Evolutionary conservation across 2,113 vertebrate species (phyloP), one percentile per base, ranked within the genome.

Genomic region (Scortum barcoo): DNA sequence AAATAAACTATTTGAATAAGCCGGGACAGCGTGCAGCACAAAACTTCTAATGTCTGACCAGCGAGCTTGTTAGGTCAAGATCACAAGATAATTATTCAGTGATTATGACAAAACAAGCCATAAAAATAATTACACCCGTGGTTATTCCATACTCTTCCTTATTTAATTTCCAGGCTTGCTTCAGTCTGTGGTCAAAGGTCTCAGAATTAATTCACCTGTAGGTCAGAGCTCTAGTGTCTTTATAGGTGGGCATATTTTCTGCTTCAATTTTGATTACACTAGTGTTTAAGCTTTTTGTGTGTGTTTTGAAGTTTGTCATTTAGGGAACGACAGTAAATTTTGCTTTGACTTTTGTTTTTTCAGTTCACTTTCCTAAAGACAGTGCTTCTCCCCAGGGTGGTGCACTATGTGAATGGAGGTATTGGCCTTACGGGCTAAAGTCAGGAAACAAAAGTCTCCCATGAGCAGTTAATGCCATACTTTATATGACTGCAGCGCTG

Each of bases 41-140:
- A 81, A 63, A 58, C 24, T 17, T 77, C 6, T 26, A 38, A 80
- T 19, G 26, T 57, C 20, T 20, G 7, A 66, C 30, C 10, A 40
- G 24, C 11, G 11, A 26, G 51, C 50, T 46, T 36, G 30, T 61
- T 20, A 57, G 20, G 30, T 62, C 30, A 33, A 63, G 33, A 71
- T 24, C 8, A 50, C 7, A 72, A 58, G 9, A 36, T 61, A 57
- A 40, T 40, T n/a, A 44, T 68, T n/a, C 0, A 26, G 16, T 33
- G 22, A 66, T 69, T 53, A 71, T 40, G 28, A 72, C 40, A 75
- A 68, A 89, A 78, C n/a, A 13, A 75, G 74, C n/a, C 62, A 30
- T 40, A 14, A 54, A 72, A 56, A 40, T 50, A 44, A 61, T 66
- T 10, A 62, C 60, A 72, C 30, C 17, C 2, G 16, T 61, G 26